Conservation (phyloP, 2,797 vertebrate species). For the Helostoma temminkii region DNA sequence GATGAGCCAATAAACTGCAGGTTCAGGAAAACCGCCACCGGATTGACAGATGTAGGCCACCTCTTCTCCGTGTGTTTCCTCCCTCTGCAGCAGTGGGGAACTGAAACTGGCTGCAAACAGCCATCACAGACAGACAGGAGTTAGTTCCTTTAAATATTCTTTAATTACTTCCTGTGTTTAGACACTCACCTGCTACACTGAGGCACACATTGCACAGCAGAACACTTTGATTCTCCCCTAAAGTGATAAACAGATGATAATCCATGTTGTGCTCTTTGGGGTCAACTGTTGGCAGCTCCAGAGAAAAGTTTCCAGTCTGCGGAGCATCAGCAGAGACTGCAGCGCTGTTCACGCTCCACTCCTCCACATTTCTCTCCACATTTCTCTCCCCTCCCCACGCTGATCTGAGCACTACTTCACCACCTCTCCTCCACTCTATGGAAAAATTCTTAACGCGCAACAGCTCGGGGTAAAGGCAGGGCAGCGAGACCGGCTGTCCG, state of each 20-base stretch:
- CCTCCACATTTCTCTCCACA: conserved; percentile 26
- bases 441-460: conserved; percentile 51
- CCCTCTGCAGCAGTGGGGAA: conserved; percentile 53
- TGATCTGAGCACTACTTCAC: conserved; percentile 60
- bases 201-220: conserved; percentile 73
- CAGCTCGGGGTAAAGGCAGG: conserved; percentile 64
- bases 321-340: conserved; percentile 43
- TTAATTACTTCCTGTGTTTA: background rate
- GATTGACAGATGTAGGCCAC: conserved; percentile 71
- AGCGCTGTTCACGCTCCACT: conserved; percentile 41
- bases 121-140: background rate
- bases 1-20: conserved; percentile 76
- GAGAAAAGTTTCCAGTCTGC: conserved; percentile 68
- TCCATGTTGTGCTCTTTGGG: conserved; percentile 21
- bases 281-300: conserved; percentile 58
- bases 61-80: conserved; percentile 12
- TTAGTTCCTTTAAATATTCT: background rate
- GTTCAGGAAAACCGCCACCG: conserved; percentile 74
- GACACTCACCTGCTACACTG: conserved; percentile 73
- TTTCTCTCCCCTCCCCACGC: conserved; percentile 46
- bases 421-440: conserved; percentile 72
- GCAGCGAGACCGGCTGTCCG: conserved; percentile 52
- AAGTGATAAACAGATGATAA: conserved; percentile 64
- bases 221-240: conserved; percentile 33
- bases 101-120: conserved; percentile 74